A percentile compares a stretch with the other conserved stretches of the same genome.
These are phyloP conservation scores for Nycticebus coucang DNA, from an alignment of 2,113 vertebrate species.

Conservation along the genomic window DNA sequence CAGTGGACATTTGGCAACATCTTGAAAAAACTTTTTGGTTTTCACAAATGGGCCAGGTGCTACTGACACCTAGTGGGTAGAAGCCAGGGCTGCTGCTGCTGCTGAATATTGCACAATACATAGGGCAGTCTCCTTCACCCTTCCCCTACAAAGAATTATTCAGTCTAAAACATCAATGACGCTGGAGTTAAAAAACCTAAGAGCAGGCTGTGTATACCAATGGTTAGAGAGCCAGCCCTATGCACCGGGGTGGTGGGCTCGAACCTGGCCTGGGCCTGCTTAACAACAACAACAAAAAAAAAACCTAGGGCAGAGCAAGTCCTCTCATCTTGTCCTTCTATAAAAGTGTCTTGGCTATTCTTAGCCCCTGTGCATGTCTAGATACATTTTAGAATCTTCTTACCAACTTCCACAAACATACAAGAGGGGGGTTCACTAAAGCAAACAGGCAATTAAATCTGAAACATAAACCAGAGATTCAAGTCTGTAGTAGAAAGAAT, in stretches of 20 bases:
- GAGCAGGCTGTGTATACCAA: no score
- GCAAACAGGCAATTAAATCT: background rate
- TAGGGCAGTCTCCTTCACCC: no score
- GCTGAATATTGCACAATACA: background rate
- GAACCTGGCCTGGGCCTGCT: no score
- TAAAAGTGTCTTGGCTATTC: background rate
- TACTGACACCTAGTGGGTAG: conserved; percentile 37
- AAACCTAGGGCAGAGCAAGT: no score
- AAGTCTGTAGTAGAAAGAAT: background rate
- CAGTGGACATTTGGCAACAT: background rate
- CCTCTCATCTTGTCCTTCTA: background rate
- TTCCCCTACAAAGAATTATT: background rate
- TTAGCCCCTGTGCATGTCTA: no score
- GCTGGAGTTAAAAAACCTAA: background rate
- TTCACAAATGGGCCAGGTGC: background rate
- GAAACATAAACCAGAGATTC: no score
- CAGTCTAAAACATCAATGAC: background rate
- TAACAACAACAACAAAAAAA: background rate
- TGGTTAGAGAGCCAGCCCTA: no score
- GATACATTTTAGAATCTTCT: background rate
- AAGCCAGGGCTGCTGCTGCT: background rate
- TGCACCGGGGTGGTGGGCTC: no score
- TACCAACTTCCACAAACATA: background rate
- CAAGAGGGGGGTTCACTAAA: no score
- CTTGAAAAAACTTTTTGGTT: background rate